Conservation (phyloP, 2,888 invertebrate species). For the Ischnura elegans region DNA sequence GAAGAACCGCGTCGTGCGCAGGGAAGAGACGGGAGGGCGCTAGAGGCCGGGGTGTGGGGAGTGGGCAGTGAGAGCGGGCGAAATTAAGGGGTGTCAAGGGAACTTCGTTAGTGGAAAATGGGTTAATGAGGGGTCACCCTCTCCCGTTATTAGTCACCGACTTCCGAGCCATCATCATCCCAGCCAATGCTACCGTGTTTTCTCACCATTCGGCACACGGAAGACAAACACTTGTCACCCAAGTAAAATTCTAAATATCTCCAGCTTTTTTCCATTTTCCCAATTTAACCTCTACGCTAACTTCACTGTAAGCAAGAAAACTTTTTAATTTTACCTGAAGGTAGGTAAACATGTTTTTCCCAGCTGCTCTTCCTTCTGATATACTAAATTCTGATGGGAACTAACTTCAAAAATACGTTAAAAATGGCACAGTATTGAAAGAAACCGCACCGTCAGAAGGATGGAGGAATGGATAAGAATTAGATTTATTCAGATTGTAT, state of each 20-base stretch:
- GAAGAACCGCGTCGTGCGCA: not conserved
- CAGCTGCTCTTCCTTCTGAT: too few relatives aligned
- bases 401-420: too few relatives aligned
- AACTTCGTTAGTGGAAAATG: conserved; percentile 64
- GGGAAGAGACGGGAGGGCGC: not conserved
- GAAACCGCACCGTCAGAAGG: too few relatives aligned
- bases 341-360: too few relatives aligned
- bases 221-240: not conserved
- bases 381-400: too few relatives aligned
- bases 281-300: not conserved
- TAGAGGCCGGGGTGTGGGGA: not conserved
- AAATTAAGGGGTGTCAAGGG: conserved; percentile 53
- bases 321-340: too few relatives aligned
- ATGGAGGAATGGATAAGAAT: too few relatives aligned
- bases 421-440: too few relatives aligned
- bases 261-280: not conserved
- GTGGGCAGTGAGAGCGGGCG: not conserved
- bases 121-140: conserved; percentile 66
- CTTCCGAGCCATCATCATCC: conserved; percentile 42
- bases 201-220: not conserved
- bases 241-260: not conserved
- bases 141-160: conserved; percentile 53
- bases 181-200: not conserved
- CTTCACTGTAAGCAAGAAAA: too few relatives aligned
- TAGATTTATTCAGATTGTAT: too few relatives aligned